phyloP scores from a whole-genome alignment of 1,140 invertebrate genomes.

The Orchesella cincta region DNA sequence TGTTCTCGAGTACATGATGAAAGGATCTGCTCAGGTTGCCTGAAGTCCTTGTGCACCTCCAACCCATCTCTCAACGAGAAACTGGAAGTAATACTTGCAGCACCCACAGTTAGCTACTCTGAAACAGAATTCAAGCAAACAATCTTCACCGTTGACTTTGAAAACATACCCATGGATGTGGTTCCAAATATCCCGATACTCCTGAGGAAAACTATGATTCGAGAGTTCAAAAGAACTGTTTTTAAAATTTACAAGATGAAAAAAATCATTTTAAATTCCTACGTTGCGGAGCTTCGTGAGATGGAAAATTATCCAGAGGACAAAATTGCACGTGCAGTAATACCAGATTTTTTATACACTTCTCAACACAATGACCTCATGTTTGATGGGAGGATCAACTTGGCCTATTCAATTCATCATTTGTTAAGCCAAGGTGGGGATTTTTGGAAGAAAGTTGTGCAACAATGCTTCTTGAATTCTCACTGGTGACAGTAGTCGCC shows the following conservation, averaged over 20 bases:
- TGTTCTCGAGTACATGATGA: not conserved
- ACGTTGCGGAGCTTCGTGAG: not conserved
- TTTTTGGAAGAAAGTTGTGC: slow-evolving; percentile 30
- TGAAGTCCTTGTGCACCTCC: not conserved
- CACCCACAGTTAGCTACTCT: not conserved
- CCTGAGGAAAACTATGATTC: not conserved
- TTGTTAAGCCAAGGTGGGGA: slow-evolving; percentile 8
- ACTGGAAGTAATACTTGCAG: not conserved
- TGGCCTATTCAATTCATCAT: slow-evolving; percentile 28
- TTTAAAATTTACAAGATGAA: not conserved
- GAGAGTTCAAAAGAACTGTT: not conserved
- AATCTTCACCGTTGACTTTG: not conserved
- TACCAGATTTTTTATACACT: slow-evolving; percentile 32
- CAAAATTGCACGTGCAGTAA: not conserved
- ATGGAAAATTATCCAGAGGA: slow-evolving; percentile 8
- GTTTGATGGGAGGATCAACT: slow-evolving; percentile 35
- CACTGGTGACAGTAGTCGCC: slow-evolving; percentile 25
- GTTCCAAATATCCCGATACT: not conserved
- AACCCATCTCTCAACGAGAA: not conserved
- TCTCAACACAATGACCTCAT: slow-evolving; percentile 16
- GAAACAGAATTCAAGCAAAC: not conserved
- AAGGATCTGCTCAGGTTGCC: not conserved
- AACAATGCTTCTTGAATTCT: slow-evolving; percentile 4
- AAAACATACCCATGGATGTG: not conserved
- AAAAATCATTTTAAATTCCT: not conserved